phyloP scores from a whole-genome alignment of 2,113 vertebrate species.

The Odontesthes bonariensis region DNA sequence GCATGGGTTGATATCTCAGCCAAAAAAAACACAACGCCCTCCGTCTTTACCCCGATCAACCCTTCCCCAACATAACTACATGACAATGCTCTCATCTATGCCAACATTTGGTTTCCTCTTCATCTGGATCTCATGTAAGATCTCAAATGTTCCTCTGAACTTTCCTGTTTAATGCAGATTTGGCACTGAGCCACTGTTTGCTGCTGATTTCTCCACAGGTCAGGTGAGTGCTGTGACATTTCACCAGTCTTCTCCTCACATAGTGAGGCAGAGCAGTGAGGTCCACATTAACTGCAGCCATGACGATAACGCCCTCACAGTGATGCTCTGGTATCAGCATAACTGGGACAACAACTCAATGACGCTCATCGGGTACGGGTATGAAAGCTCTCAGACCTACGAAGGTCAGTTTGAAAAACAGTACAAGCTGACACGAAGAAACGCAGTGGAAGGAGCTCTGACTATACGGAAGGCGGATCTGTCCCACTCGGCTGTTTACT shows the following conservation, averaged over 20 bases:
- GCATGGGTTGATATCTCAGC: neutral
- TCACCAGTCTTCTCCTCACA: slow-evolving; percentile 29
- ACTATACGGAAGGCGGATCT: too few species aligned
- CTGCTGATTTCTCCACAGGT: slow-evolving; percentile 39
- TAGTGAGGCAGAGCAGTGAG: neutral
- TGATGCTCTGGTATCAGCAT: too few species aligned
- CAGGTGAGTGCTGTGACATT: slow-evolving; percentile 37
- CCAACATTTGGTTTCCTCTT: slow-evolving; percentile 27
- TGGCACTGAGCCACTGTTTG: fast-evolving
- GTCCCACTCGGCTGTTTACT: too few species aligned
- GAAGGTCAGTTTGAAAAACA: too few species aligned
- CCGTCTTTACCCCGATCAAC: neutral
- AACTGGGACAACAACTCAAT: too few species aligned
- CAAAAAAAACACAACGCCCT: neutral
- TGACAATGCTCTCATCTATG: slow-evolving; percentile 34
- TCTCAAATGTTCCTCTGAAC: neutral
- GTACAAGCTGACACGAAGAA: too few species aligned
- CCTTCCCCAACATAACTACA: neutral
- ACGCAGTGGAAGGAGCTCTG: too few species aligned
- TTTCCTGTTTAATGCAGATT: fast-evolving
- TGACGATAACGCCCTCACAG: too few species aligned
- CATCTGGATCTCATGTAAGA: slow-evolving; percentile 53
- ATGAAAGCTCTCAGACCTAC: too few species aligned
- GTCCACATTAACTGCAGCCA: slow-evolving; percentile 63
- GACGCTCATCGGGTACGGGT: too few species aligned